Conservation (phyloP, 2,888 invertebrate species). For the Lasius fuliginosus region DNA sequence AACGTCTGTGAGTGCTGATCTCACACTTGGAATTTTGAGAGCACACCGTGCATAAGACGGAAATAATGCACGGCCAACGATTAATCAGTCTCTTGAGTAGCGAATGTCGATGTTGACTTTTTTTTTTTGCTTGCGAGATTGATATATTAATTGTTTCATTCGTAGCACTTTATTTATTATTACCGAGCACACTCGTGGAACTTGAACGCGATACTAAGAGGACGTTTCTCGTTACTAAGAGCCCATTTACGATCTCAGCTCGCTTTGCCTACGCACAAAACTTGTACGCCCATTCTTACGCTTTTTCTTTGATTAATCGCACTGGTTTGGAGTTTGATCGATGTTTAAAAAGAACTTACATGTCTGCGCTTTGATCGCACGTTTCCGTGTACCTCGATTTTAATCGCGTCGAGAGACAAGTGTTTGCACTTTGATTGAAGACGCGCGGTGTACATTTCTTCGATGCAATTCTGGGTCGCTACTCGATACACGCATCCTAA, state of each 20-base stretch:
- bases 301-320: slow-evolving; percentile 71
- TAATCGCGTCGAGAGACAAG: slow-evolving; percentile 4
- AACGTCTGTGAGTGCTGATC: background rate
- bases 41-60: background rate
- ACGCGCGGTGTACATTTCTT: slow-evolving; percentile 25
- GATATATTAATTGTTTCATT: slow-evolving; percentile 4
- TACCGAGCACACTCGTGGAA: background rate
- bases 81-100: background rate
- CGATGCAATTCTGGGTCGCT: slow-evolving; percentile 7
- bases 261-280: slow-evolving; percentile 76
- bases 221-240: background rate
- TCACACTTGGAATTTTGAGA: background rate
- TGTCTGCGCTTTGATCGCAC: slow-evolving; percentile 47
- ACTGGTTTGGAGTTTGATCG: slow-evolving; percentile 73
- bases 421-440: slow-evolving; percentile 39
- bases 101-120: slow-evolving; percentile 10
- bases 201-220: slow-evolving; percentile 20
- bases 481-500: background rate
- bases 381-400: slow-evolving; percentile 24
- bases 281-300: slow-evolving; percentile 70
- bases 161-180: background rate
- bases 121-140: background rate
- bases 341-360: slow-evolving; percentile 60
- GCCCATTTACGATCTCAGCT: slow-evolving; percentile 62
- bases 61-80: background rate